Base-by-base conservation (phyloP, 1,140 invertebrate species). In the Drosophila bocki region DNA sequence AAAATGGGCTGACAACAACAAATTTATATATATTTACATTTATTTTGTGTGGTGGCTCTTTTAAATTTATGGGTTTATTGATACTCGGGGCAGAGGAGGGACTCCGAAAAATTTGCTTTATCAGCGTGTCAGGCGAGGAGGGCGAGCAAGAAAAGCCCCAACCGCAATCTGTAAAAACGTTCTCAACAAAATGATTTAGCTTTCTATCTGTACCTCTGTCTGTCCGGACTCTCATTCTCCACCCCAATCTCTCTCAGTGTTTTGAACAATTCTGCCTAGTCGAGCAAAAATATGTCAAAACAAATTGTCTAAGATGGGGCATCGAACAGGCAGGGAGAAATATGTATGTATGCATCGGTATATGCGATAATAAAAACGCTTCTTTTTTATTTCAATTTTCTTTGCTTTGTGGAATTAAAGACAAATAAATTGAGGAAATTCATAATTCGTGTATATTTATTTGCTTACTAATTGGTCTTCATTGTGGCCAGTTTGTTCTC, bases 1-100 rank as follows among this genome's bases (percentile, higher is more conserved):
- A 78, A 78, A 70, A 78, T 62, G 64, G 75, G 57, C 75, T 78
- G 75, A 78, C 75, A 78, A 78, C 75, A 78, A 78, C 75, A 78
- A 70, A 78, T 78, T 78, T 71, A 39, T 70, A 60, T 69, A 50
- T 75, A 76, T 64, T 58, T 77, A 68, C 56, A 76, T 76, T 58
- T 65, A 50, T 76, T 65, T 76, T 50, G 59, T 76, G 75, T 53
- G 39, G 42, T 68, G 51, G 33, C 63, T 42, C 50, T 69, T 70
- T 74, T 51, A 61, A 78, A 78, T 78, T 78, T 78, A 78, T 78
- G 75, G 75, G 74, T 69, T 78, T 78, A 78, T 78, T 78, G 75
- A 78, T 78, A 78, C 75, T 54, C 65, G 32, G 71, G 41, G 37
- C 47, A n/a, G 39, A 15, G 22, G n/a, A 22, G 13, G 41, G 56